Conservation (phyloP, 2,888 invertebrate species). For the Actias luna region DNA sequence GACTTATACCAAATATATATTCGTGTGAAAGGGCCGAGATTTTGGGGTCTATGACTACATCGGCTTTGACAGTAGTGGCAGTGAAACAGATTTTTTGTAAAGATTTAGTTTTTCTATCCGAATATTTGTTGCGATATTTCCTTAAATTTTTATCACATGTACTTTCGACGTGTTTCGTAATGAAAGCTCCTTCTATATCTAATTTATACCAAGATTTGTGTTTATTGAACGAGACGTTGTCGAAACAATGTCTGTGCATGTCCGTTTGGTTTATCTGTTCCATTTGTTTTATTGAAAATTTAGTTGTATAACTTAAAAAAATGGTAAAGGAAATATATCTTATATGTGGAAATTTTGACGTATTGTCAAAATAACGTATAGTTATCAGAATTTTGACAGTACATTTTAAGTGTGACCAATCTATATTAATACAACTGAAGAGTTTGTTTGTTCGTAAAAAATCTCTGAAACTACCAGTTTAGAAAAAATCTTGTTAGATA, state of each 20-base stretch:
- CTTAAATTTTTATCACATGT: conserved; percentile 15
- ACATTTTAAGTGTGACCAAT: background rate
- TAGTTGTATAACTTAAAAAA: background rate
- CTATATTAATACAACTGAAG: too few species aligned
- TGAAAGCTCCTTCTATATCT: conserved; percentile 42
- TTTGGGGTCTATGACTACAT: conserved; percentile 19
- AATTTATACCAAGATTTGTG: conserved; percentile 53
- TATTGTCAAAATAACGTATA: background rate
- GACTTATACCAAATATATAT: conserved; percentile 22
- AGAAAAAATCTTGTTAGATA: too few species aligned
- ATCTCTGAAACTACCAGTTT: too few species aligned
- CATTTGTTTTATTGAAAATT: background rate
- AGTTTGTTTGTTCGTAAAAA: too few species aligned
- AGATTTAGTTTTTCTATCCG: background rate
- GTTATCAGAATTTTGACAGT: background rate
- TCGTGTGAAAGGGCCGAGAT: conserved; percentile 22
- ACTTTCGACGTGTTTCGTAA: conserved; percentile 30
- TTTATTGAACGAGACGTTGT: conserved; percentile 32
- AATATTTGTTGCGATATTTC: conserved; percentile 5
- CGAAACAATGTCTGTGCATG: background rate
- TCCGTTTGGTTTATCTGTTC: background rate
- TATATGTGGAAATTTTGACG: background rate
- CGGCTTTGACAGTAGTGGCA: background rate
- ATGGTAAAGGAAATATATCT: background rate
- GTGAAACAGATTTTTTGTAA: background rate